Evolutionary conservation across 2,113 vertebrate species (phyloP).

Genomic region (Emydocephalus ijimae): DNA sequence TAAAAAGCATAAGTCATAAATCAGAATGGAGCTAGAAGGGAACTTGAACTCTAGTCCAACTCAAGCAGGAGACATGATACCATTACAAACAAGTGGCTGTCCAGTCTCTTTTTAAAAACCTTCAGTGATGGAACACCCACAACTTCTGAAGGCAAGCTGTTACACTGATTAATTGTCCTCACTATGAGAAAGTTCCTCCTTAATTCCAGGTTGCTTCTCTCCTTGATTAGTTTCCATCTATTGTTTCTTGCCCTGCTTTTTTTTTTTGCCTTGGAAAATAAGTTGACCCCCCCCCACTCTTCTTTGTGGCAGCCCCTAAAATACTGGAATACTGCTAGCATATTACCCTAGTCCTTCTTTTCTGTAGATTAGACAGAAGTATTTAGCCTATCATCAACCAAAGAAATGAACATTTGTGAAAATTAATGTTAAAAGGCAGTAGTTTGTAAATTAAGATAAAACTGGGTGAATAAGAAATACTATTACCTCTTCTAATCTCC

Average conservation of each 20-base stretch:
- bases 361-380: neutral
- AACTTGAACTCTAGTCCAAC: neutral
- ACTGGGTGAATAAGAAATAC: constrained; percentile 11
- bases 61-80: neutral
- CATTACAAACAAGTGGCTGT: neutral
- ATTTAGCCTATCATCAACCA: neutral
- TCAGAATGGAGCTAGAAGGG: neutral
- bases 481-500: constrained; percentile 95
- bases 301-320: neutral
- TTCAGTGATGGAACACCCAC: neutral
- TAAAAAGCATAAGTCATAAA: neutral
- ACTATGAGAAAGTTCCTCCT: neutral
- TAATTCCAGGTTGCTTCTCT: neutral
- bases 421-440: neutral
- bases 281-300: neutral
- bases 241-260: neutral
- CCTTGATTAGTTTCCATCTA: neutral
- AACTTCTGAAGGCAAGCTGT: neutral
- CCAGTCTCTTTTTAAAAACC: neutral
- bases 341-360: neutral
- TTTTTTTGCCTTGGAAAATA: neutral
- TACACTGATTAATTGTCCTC: neutral
- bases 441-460: neutral
- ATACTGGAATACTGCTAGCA: neutral
- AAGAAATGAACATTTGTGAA: neutral